A percentile compares a stretch with the other conserved stretches of the same genome.
Evolutionary conservation across 2,888 invertebrate genomes (phyloP).

Genomic region (Drosophila nr. perissopoda): DNA sequence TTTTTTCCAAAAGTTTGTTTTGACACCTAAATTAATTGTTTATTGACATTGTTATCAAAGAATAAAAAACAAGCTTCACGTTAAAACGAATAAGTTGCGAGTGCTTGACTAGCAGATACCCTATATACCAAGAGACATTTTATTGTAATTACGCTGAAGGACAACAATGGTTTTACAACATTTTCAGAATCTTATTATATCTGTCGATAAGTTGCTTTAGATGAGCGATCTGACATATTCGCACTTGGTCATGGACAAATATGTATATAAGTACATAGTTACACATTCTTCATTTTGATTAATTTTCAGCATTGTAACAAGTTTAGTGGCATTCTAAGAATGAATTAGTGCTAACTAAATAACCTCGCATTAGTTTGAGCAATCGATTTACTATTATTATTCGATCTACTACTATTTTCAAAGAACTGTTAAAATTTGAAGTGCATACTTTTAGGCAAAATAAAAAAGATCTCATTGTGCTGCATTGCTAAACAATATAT

Average conservation of each 20-base stretch:
- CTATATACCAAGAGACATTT: not conserved
- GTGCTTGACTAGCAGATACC: not conserved
- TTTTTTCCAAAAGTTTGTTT: not conserved
- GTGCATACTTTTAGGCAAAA: not conserved
- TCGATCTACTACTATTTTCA: not conserved
- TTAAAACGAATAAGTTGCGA: too few relatives aligned
- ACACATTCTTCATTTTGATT: not conserved
- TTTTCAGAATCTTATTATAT: not conserved
- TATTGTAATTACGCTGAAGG: not conserved
- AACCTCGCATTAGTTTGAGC: not conserved
- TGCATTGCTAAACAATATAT: not conserved
- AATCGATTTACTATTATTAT: not conserved
- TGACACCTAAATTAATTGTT: conserved; percentile 9
- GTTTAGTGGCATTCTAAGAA: not conserved
- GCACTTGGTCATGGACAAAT: not conserved
- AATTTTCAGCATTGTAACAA: not conserved
- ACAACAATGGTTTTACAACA: not conserved
- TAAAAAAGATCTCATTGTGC: not conserved
- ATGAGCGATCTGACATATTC: not conserved
- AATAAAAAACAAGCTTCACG: not conserved
- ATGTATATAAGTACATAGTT: not conserved
- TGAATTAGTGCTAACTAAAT: not conserved
- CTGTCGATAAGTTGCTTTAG: too few relatives aligned
- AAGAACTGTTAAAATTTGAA: too few relatives aligned
- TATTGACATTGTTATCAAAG: not conserved